phyloP scores from a whole-genome alignment of 2,888 invertebrate species.

The Hoplodrina ambigua region DNA sequence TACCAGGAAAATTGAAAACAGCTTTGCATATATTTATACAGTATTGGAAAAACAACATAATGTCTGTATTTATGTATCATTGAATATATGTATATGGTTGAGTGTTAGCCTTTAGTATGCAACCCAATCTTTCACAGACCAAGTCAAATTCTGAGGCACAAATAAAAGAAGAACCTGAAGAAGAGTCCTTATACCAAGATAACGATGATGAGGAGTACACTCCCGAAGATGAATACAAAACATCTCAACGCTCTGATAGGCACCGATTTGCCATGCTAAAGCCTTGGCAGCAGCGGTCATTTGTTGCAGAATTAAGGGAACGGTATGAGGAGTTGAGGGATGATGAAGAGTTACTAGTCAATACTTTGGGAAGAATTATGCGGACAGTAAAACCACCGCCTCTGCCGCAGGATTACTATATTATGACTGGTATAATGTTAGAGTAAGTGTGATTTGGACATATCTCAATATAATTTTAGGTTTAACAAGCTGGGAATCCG shows the following conservation, averaged over 20 bases:
- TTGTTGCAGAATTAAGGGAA: constrained; percentile 75
- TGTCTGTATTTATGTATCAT: too few relatives aligned
- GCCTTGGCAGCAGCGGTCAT: constrained; percentile 70
- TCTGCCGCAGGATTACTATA: constrained; percentile 73
- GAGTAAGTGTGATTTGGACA: constrained; percentile 77
- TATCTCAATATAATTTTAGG: too few relatives aligned
- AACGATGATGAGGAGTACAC: constrained; percentile 30
- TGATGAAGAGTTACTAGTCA: constrained; percentile 71
- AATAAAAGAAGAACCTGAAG: constrained; percentile 23
- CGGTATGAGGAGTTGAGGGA: constrained; percentile 74
- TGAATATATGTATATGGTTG: too few relatives aligned
- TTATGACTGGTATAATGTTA: constrained; percentile 71
- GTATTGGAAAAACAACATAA: too few relatives aligned
- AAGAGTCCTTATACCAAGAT: constrained; percentile 2
- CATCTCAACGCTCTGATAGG: constrained; percentile 1
- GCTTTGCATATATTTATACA: too few relatives aligned
- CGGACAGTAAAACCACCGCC: constrained; percentile 72
- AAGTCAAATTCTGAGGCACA: constrained; percentile 3
- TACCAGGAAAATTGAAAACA: too few relatives aligned
- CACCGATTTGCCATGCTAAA: constrained; percentile 60
- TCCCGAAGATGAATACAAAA: constrained; percentile 10
- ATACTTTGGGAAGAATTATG: constrained; percentile 78
- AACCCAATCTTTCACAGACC: constrained; percentile 1
- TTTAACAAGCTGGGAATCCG: too few relatives aligned
- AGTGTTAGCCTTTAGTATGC: too few relatives aligned